A percentile compares a stretch with the other conserved stretches of the same genome.
Conservation (phyloP, 2,888 invertebrate genomes). For the Philaethria dido region DNA sequence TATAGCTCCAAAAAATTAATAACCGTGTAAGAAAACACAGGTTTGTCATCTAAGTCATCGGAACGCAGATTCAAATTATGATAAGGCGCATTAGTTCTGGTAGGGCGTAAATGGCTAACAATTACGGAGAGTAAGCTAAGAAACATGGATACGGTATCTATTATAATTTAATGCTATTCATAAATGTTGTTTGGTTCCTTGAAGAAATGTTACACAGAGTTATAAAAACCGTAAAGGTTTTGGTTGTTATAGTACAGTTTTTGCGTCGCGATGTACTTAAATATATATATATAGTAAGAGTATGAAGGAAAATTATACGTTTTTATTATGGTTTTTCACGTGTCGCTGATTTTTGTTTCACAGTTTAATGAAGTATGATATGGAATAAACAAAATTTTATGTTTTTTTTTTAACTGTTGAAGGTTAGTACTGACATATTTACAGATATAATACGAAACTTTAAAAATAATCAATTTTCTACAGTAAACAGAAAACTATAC, state of each 20-base stretch:
- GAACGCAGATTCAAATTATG: conserved; percentile 82
- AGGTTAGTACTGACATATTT: too few relatives aligned
- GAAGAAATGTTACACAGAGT: background rate
- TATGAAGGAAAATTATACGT: background rate
- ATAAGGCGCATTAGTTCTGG: conserved; percentile 83
- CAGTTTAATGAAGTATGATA: too few relatives aligned
- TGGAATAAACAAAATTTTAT: too few relatives aligned
- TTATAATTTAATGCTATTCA: background rate
- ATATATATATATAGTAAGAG: background rate
- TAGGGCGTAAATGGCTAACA: conserved; percentile 75
- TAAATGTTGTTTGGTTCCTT: background rate
- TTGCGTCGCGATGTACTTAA: too few relatives aligned
- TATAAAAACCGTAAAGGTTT: background rate
- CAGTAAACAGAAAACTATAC: too few relatives aligned
- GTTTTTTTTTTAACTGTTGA: too few relatives aligned
- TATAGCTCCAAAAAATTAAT: conserved; percentile 75
- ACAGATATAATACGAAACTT: too few relatives aligned
- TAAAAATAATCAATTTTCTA: too few relatives aligned
- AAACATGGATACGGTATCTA: conserved; percentile 58
- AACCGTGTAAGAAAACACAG: conserved; percentile 80
- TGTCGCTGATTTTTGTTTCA: too few relatives aligned
- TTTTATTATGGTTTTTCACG: background rate
- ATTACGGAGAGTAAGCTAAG: conserved; percentile 61
- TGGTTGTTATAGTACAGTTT: too few relatives aligned
- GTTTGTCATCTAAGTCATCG: conserved; percentile 81